Percentiles rank a stretch among this genome's conserved stretches.
These are phyloP conservation scores for Agrenia bidenticulata DNA, from an alignment of 2,888 invertebrate species.

Conservation along the genomic window DNA sequence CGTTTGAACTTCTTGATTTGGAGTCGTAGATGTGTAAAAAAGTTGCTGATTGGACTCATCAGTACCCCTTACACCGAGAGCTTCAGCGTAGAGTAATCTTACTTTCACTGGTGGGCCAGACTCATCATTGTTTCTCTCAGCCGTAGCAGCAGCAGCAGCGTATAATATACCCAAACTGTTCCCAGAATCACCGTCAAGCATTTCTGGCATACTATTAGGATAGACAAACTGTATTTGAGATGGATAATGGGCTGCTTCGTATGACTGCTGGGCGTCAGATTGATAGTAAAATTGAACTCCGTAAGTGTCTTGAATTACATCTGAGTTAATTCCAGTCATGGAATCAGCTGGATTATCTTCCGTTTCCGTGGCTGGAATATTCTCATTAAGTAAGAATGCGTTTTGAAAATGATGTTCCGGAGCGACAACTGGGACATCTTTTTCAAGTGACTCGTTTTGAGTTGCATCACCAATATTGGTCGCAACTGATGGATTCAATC, in stretches of 20 bases:
- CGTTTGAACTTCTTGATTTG: constrained; percentile 41
- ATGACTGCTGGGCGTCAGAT: background rate
- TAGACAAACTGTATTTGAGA: constrained; percentile 31
- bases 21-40: constrained; percentile 43
- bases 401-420: too few species aligned
- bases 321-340: too few species aligned
- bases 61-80: constrained; percentile 32
- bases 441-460: background rate
- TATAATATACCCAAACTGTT: constrained; percentile 31
- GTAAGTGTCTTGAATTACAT: background rate
- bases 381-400: background rate
- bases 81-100: constrained; percentile 46
- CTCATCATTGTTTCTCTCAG: constrained; percentile 35
- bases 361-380: background rate
- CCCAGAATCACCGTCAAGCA: background rate
- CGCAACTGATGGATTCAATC: background rate
- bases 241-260: constrained; percentile 20
- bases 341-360: background rate
- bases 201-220: background rate
- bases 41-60: constrained; percentile 33
- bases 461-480: background rate
- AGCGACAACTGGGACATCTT: too few species aligned
- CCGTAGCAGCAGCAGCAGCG: constrained; percentile 44
- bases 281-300: background rate
- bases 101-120: constrained; percentile 40